phyloP scores from a whole-genome alignment of 2,797 vertebrate genomes.

The Clamator glandarius region DNA sequence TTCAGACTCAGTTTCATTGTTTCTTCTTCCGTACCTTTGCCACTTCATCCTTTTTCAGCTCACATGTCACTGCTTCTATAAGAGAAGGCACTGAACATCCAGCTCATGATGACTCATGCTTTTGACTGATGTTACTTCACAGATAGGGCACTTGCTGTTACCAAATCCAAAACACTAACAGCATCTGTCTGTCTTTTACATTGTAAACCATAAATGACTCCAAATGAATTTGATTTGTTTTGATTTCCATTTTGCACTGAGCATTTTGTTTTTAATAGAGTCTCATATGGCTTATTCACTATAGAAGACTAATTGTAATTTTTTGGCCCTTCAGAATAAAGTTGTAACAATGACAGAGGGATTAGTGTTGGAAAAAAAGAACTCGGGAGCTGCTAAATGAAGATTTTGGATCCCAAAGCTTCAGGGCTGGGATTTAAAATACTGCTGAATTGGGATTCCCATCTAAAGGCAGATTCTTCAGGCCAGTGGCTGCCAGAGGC shows the following conservation, averaged over 20 bases:
- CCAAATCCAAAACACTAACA: not conserved
- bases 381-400: not conserved
- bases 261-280: not conserved
- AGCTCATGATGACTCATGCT: not conserved
- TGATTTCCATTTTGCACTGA: not conserved
- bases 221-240: not conserved
- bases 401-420: not conserved
- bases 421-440: not conserved
- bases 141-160: not conserved
- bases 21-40: not conserved
- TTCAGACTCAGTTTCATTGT: not conserved
- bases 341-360: not conserved
- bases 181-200: not conserved
- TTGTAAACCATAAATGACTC: not conserved
- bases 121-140: not conserved
- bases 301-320: not conserved
- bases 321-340: not conserved
- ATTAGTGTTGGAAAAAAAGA: not conserved
- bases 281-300: not conserved
- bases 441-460: not conserved
- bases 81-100: not conserved
- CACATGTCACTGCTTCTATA: not conserved
- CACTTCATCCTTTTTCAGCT: not conserved
- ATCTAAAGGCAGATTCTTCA: not conserved
- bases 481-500: not conserved